Conservation (phyloP, 2,888 invertebrate genomes). For the Plebejus argus region DNA sequence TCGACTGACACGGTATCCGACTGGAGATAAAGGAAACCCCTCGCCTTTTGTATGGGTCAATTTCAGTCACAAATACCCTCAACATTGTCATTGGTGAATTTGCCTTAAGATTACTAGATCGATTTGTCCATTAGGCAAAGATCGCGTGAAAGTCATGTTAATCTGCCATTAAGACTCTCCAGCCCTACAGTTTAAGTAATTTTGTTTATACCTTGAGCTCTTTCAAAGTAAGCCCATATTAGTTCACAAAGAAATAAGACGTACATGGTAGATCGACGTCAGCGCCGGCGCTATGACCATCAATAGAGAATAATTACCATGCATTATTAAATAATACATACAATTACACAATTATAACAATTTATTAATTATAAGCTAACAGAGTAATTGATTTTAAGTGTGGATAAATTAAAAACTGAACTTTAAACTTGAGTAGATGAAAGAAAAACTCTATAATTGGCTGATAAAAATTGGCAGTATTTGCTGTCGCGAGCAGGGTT, state of each 20-base stretch:
- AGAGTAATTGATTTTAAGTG: neutral
- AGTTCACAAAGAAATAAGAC: neutral
- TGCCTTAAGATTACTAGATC: too few species aligned
- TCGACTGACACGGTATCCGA: neutral
- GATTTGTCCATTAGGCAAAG: too few species aligned
- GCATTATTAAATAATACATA: slow-evolving; percentile 22
- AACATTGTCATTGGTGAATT: too few species aligned
- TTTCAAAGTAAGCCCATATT: neutral
- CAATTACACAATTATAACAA: slow-evolving; percentile 21
- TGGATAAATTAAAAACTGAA: neutral
- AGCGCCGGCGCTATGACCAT: slow-evolving; percentile 12
- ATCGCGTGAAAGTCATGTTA: too few species aligned
- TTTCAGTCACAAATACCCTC: too few species aligned
- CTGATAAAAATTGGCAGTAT: neutral
- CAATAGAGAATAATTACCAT: neutral
- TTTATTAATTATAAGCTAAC: slow-evolving; percentile 7
- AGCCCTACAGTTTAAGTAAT: neutral
- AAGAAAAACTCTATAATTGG: neutral
- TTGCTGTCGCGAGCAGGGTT: neutral
- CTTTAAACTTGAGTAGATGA: neutral
- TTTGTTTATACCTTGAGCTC: neutral
- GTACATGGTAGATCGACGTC: neutral
- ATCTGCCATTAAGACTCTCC: neutral
- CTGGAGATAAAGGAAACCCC: neutral
- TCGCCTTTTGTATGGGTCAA: too few species aligned